Evolutionary conservation across 2,113 vertebrate genomes (phyloP), one percentile per base, ranked within the genome.

Genomic region (Ictalurus furcatus): DNA sequence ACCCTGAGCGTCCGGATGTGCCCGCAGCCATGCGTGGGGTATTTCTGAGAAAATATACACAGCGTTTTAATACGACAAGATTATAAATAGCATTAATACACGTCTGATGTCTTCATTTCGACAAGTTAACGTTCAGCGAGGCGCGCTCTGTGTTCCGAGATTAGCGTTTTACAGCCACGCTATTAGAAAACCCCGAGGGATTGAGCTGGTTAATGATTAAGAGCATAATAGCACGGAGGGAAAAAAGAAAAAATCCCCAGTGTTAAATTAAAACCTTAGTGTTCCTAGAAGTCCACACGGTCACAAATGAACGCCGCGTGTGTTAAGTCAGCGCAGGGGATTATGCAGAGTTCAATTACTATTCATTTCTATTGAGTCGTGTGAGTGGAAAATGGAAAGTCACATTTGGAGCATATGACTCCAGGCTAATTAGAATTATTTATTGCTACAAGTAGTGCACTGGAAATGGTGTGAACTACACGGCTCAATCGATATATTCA

Each of bases 351-450:
- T 83, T 83, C 81, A 84, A 84, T 63, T 84, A 63, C 34, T 14
- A 25, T 63, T 84, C 34, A 84, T 84, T 40, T 44, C 34, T 44
- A 63, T 84, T 28, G 58, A 84, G 44, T 84, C 5, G 58, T 40
- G 34, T 16, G 17, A 28, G 81, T 37, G 34, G 7, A 84, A 84
- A 61, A 83, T 59, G 19, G 56, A 59, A 82, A 83, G 81, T 34
- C 79, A 58, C 79, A 58, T 81, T 81, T 21, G 54, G 52, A 56
- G 52, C 54, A 13, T 40, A 84, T 40, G 34, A 63, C 81, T 84
- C 58, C 81, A 28, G 81, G 58, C 81, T 84, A 84, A 63, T 61
- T 40, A 40, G 58, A 84, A 63, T 84, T 63, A 84, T 84, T 61
- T 63, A 84, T 63, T 63, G 81, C 59, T 84, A 40, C 23, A 44